Percentiles rank a stretch among this genome's conserved stretches.
These are phyloP conservation scores for Ptilonorhynchus violaceus DNA, from an alignment of 2,113 vertebrate genomes.

Conservation along the genomic window DNA sequence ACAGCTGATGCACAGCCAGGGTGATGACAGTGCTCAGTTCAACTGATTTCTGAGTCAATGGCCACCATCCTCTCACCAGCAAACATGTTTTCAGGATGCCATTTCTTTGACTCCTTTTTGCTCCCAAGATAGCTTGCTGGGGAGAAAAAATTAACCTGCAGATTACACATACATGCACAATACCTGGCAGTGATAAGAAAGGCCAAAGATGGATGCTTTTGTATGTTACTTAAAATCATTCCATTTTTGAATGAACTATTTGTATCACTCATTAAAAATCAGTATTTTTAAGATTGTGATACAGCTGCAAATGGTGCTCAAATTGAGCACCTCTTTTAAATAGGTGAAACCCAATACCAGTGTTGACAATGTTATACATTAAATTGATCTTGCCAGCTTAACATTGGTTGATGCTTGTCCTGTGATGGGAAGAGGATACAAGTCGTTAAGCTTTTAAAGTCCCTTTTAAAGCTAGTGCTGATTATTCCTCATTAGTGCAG, in stretches of 20 bases:
- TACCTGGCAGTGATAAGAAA: background rate
- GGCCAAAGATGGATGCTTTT: background rate
- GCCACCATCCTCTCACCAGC: background rate
- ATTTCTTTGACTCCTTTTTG: background rate
- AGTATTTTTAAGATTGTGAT: background rate
- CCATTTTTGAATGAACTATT: background rate
- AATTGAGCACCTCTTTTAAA: background rate
- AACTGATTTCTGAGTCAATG: background rate
- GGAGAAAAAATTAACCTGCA: background rate
- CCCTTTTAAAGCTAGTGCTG: background rate
- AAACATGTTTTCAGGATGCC: background rate
- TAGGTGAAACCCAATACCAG: background rate
- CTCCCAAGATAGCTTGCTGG: background rate
- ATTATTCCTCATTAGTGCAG: constrained; percentile 36
- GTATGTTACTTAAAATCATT: background rate
- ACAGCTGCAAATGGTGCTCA: background rate
- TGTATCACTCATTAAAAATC: background rate
- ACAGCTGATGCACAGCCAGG: background rate
- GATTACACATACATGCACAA: background rate
- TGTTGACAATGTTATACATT: background rate
- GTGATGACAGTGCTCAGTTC: background rate
- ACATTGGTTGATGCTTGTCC: background rate
- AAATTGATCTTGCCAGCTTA: background rate
- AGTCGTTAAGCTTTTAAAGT: background rate
- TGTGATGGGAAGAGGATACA: background rate